Evolutionary conservation across 2,888 invertebrate species (phyloP), one percentile per base, ranked within the genome.

Genomic region (Drosophila trichaetosa): DNA sequence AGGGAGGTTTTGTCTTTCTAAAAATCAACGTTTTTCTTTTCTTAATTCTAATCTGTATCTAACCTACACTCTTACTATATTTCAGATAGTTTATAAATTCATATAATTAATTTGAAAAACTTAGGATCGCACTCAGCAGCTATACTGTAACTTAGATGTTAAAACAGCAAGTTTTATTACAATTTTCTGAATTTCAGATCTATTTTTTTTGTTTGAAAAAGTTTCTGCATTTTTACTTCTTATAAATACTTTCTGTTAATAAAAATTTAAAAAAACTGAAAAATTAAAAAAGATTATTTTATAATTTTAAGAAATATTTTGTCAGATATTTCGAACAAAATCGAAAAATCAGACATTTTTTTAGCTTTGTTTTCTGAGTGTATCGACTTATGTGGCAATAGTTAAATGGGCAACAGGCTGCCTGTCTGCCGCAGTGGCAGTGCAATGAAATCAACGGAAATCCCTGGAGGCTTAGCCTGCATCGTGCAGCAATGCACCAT

Each of bases 351-450:
- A n/a, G n/a, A n/a, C n/a, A n/a, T n/a, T n/a, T n/a, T n/a, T n/a
- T n/a, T n/a, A n/a, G n/a, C n/a, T n/a, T n/a, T n/a, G n/a, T 36
- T 46, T 46, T 46, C 21, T 8, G 7, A 21, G 46, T 46, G 46
- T 46, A 16, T 46, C 42, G 21, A 21, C 13, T 13, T 21, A 24
- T 24, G 16, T 46, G 46, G 16, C 42, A 33, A n/a, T 42, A 52
- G 58, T 73, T 63, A 62, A 58, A 58, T 63, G 64, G 69, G 63
- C 81, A 80, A 83, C 68, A 84, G 74, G 82, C 78, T 73, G 80
- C 52, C 59, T 58, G 83, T 57, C 65, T 53, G 40, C 33, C 33
- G 24, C 67, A 68, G 38, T 16, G 38, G 56, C 67, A 51, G 67
- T 79, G 46, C 62, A 64, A 68, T 72, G 66, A 70, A 76, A 76